phyloP scores from a whole-genome alignment of 2,797 vertebrate genomes.

The Vespertilio murinus region DNA sequence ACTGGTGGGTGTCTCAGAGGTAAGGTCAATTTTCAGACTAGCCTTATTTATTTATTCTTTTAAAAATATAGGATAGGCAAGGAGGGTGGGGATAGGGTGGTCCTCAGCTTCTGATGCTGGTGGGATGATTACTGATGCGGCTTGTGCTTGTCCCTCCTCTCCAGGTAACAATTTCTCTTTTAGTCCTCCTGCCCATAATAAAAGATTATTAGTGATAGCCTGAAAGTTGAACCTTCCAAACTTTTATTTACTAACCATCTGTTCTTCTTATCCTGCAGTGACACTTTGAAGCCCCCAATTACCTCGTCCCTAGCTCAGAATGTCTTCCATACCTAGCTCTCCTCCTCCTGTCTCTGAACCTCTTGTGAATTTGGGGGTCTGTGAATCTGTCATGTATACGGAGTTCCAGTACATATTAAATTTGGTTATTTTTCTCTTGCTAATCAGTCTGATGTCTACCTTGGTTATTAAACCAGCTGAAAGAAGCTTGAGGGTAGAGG shows the following conservation, averaged over 20 bases:
- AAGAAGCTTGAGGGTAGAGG: neutral
- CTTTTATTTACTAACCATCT: neutral
- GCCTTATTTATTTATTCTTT: too few relatives aligned
- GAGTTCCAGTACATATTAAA: neutral
- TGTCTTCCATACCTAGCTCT: neutral
- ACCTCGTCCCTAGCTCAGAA: neutral
- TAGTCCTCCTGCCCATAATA: neutral
- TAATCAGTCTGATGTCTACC: neutral
- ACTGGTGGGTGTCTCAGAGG: rapidly evolving
- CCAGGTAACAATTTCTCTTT: neutral
- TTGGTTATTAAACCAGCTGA: neutral
- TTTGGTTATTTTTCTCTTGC: neutral
- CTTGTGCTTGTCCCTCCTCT: neutral
- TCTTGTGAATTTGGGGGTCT: neutral
- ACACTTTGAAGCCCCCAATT: neutral
- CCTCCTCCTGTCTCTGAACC: neutral
- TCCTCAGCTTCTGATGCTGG: neutral
- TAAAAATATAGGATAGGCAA: too few relatives aligned
- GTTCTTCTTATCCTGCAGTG: neutral
- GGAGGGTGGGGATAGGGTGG: too few relatives aligned
- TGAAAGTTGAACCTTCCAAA: neutral
- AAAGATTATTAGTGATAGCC: neutral
- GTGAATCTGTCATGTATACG: neutral
- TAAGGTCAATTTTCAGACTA: too few relatives aligned
- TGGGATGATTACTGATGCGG: neutral